Conservation (phyloP, 2,888 invertebrate genomes). For the Sipha maydis region DNA sequence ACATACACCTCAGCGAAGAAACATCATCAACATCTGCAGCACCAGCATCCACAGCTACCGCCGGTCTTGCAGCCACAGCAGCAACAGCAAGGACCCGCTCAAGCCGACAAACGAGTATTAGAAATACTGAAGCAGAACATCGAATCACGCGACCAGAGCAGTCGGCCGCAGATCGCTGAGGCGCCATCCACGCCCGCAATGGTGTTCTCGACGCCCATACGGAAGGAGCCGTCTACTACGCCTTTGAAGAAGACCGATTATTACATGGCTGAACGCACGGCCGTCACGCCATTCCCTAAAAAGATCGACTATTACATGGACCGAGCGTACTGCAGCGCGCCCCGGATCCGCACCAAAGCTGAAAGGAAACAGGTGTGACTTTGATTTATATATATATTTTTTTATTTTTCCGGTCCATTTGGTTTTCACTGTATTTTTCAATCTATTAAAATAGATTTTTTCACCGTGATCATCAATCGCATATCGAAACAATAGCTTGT, state of each 20-base stretch:
- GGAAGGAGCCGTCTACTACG: slow-evolving; percentile 46
- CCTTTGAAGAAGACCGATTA: slow-evolving; percentile 54
- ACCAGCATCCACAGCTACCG: not conserved
- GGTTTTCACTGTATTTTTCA: no score
- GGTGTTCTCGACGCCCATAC: slow-evolving; percentile 40
- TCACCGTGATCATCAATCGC: no score
- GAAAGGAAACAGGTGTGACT: slow-evolving; percentile 75
- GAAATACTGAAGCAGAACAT: slow-evolving; percentile 78
- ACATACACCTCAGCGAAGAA: slow-evolving; percentile 66
- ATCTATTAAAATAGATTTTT: no score
- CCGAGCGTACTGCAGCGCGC: slow-evolving; percentile 65
- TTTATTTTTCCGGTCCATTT: no score
- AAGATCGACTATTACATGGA: slow-evolving; percentile 58
- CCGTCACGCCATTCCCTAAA: slow-evolving; percentile 51
- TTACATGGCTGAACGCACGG: slow-evolving; percentile 58
- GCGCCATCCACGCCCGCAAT: slow-evolving; percentile 65
- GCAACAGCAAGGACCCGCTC: slow-evolving; percentile 63
- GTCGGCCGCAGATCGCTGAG: slow-evolving; percentile 69
- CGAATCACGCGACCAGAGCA: slow-evolving; percentile 71
- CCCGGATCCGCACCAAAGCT: slow-evolving; percentile 86
- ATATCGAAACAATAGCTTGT: no score
- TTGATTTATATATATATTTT: not conserved
- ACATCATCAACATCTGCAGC: slow-evolving; percentile 62
- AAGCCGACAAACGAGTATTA: slow-evolving; percentile 75
- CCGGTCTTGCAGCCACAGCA: not conserved